Percentiles rank a stretch among this genome's conserved stretches.
phyloP scores from a whole-genome alignment of 53 echinoderm and acorn worm species.

The Crossaster papposus region DNA sequence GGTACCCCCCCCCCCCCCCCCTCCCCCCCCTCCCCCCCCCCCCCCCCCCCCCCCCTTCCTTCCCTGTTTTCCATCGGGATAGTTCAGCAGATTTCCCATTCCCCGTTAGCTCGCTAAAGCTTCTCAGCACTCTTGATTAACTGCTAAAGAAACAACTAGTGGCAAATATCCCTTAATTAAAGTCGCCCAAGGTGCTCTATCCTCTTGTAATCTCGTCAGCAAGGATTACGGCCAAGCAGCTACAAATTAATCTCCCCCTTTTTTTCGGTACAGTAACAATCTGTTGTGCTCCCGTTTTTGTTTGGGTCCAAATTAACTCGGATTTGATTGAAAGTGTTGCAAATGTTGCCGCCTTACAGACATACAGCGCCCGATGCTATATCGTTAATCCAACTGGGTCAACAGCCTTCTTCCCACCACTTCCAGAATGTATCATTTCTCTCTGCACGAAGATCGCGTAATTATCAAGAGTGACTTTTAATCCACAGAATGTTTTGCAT shows the following conservation, averaged over 20 bases:
- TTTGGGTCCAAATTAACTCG: slow-evolving; percentile 3
- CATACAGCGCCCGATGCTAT: no score
- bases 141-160: slow-evolving; percentile 60
- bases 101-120: background rate
- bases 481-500: background rate
- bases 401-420: no score
- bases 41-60: background rate
- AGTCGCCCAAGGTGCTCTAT: slow-evolving; percentile 45
- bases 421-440: no score
- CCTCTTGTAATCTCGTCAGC: slow-evolving; percentile 41
- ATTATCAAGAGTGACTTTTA: background rate
- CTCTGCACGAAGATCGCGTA: background rate
- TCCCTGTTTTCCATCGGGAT: no score
- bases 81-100: slow-evolving; percentile 24
- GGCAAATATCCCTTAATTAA: slow-evolving; percentile 59
- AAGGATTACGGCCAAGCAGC: slow-evolving; percentile 33
- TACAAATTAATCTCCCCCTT: slow-evolving; percentile 16
- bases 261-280: slow-evolving; percentile 34
- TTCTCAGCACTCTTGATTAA: slow-evolving; percentile 50
- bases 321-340: slow-evolving; percentile 38
- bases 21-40: background rate
- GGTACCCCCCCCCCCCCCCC: background rate
- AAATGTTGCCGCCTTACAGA: background rate
- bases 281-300: background rate
- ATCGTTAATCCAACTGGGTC: no score